These are phyloP conservation scores for Cyrtodaria siliqua DNA, from an alignment of 2,888 invertebrate species.

Conservation along the genomic window DNA sequence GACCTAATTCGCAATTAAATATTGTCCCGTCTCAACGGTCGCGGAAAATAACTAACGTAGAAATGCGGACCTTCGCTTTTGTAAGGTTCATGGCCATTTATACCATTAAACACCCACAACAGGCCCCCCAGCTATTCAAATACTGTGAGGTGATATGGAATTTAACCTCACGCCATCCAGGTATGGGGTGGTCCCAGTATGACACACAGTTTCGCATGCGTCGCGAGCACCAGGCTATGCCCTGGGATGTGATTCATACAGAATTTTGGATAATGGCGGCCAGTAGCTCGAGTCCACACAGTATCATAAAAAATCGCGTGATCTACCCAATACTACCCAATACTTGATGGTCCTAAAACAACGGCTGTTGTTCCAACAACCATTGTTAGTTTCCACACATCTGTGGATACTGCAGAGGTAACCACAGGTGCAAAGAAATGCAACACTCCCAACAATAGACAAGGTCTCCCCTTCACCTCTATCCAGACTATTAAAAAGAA, in stretches of 20 bases:
- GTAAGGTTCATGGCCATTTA: constrained; percentile 19
- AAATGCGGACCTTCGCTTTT: constrained; percentile 19
- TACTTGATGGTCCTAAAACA: neutral
- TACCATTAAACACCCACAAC: too few relatives aligned
- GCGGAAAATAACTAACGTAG: constrained; percentile 10
- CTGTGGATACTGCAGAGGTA: constrained; percentile 8
- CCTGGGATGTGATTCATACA: constrained; percentile 6
- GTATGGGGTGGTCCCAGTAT: constrained; percentile 1
- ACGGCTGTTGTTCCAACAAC: neutral
- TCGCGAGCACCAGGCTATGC: neutral
- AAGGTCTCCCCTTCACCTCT: neutral
- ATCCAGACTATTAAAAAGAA: neutral
- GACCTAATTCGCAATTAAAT: too few relatives aligned
- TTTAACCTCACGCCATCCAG: constrained; percentile 9
- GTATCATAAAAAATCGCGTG: neutral
- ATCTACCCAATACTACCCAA: neutral
- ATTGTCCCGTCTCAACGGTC: neutral
- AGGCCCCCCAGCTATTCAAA: constrained; percentile 11
- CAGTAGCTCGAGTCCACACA: neutral
- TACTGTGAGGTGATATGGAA: constrained; percentile 12
- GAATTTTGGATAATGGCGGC: constrained; percentile 2
- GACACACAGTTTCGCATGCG: constrained; percentile 17
- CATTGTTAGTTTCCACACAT: neutral
- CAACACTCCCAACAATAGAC: neutral
- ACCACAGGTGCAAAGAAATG: neutral